A percentile compares a stretch with the other conserved stretches of the same genome.
Evolutionary conservation across 1,140 invertebrate genomes (phyloP).

Genomic region (Drosophila varians): DNA sequence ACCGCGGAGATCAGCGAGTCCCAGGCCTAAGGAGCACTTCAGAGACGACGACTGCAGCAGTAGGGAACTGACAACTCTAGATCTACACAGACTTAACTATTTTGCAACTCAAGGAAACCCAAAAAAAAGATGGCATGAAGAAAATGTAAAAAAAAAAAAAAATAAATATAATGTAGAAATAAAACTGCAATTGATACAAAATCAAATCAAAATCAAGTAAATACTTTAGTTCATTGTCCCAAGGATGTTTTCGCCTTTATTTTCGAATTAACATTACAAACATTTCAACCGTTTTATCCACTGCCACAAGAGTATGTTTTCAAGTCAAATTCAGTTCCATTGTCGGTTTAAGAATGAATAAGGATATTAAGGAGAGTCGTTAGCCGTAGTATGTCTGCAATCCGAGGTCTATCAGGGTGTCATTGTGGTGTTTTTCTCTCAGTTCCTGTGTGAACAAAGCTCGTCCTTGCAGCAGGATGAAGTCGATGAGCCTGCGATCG

Average conservation of each 20-base stretch:
- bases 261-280: conserved; percentile 71
- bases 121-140: conserved; percentile 61
- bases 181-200: conserved; percentile 75
- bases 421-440: conserved; percentile 59
- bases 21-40: conserved; percentile 55
- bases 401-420: conserved; percentile 61
- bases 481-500: conserved; percentile 75
- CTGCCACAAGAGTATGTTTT: conserved; percentile 7
- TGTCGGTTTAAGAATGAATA: conserved; percentile 4
- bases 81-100: conserved; percentile 42
- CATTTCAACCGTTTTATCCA: conserved; percentile 33
- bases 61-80: conserved; percentile 59
- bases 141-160: conserved; percentile 66
- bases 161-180: conserved; percentile 18
- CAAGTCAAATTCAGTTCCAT: conserved; percentile 15
- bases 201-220: conserved; percentile 34
- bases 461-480: conserved; percentile 73
- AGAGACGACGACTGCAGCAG: conserved; percentile 69
- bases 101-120: conserved; percentile 58
- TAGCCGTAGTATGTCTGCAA: conserved; percentile 64
- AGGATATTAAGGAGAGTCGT: background rate
- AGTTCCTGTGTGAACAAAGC: conserved; percentile 69
- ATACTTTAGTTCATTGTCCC: conserved; percentile 46
- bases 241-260: conserved; percentile 51
- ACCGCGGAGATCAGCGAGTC: conserved; percentile 79